phyloP scores from a whole-genome alignment of 2,888 invertebrate species.

The Luffia ferchaultella region DNA sequence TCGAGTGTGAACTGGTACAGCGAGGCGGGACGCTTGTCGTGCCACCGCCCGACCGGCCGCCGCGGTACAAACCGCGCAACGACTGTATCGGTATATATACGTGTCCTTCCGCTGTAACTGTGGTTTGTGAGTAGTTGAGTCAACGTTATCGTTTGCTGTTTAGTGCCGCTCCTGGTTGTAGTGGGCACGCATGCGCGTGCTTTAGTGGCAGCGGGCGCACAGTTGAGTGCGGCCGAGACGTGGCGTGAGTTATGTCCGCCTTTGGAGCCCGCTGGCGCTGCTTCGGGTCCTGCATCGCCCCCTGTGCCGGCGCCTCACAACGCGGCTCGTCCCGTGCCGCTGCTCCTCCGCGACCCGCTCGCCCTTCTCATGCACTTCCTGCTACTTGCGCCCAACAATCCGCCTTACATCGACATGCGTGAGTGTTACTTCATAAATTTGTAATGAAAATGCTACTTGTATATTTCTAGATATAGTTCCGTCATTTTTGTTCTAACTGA shows the following conservation, averaged over 20 bases:
- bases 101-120: neutral
- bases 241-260: slow-evolving; percentile 25
- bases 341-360: slow-evolving; percentile 86
- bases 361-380: slow-evolving; percentile 88
- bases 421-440: slow-evolving; percentile 28
- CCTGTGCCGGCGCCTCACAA: slow-evolving; percentile 19
- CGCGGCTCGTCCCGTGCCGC: slow-evolving; percentile 68
- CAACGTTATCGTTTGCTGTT: neutral
- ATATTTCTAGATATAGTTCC: too few relatives aligned
- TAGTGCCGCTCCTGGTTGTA: slow-evolving; percentile 80
- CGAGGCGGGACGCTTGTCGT: slow-evolving; percentile 79
- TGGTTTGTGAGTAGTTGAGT: neutral
- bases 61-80: slow-evolving; percentile 76
- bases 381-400: slow-evolving; percentile 82
- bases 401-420: slow-evolving; percentile 79
- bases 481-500: too few relatives aligned
- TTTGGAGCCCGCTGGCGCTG: slow-evolving; percentile 15
- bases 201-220: slow-evolving; percentile 51
- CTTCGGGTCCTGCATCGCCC: slow-evolving; percentile 13
- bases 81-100: slow-evolving; percentile 74
- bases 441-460: slow-evolving; percentile 28
- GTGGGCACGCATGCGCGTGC: slow-evolving; percentile 86
- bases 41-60: slow-evolving; percentile 40
- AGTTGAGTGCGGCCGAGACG: slow-evolving; percentile 27
- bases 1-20: slow-evolving; percentile 92